Base-by-base conservation (phyloP, 2,888 invertebrate genomes). In the Eupelmus urozonus region DNA sequence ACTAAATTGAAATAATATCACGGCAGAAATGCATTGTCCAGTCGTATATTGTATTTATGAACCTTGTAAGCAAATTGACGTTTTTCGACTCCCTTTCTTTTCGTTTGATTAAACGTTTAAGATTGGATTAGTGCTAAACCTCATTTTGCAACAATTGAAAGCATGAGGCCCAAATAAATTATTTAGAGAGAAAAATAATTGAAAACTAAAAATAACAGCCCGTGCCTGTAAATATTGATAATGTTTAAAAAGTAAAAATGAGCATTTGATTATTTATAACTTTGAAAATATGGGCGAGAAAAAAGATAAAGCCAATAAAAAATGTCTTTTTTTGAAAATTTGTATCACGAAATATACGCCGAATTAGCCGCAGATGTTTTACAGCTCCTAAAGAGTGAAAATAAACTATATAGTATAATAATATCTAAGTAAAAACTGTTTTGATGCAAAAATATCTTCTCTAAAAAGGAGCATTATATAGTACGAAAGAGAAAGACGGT, bases 21-120 rank as follows among this genome's bases (percentile, higher is more conserved):
- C 18, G 66, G 60, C 80, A 83, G 82, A 82, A 82, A 82, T 81
- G 77, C 83, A 84, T 81, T 84, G 84, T 85, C 85, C 83, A 84
- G 82, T 81, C 81, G 81, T 84, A 81, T 66, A 59, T 59, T 60
- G 72, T 72, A 60, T 77, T 66, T 72, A 77, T 73, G 20, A 73
- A 63, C 67, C 49, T 67, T 16, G 2, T 51, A 51, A 25, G 59
- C 27, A 51, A 60, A 66, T n/a, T 51, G 63, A 53, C 29, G 63
- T 65, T 71, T 76, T 23, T 20, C 57, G 51, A 25, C 57, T 25
- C 70, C 7, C 18, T 18, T 53, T 62, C 18, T 62, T 53, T 23
- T 42, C 40, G 34, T 25, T 60, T 55, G 16, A 55, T 9, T 23
- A 40, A 27, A 65, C 49, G n/a, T n/a, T 18, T 20, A 49, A 42